A percentile compares a stretch with the other conserved stretches of the same genome.
Conservation (phyloP, 2,888 invertebrate genomes). For the Athalia cordata region DNA sequence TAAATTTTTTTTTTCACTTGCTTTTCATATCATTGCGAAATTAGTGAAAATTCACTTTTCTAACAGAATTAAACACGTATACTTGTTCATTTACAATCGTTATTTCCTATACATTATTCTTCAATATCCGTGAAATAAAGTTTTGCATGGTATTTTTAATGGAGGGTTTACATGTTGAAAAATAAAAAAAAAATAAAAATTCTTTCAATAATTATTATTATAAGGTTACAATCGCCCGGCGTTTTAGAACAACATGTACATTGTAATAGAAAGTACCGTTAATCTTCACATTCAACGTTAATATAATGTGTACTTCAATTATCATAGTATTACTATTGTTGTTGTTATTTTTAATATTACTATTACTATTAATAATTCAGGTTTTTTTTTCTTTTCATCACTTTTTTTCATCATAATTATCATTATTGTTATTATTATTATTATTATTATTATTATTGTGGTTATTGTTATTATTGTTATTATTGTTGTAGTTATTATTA, state of each 20-base stretch:
- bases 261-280: conserved; percentile 19
- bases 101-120: conserved; percentile 2
- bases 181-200: neutral
- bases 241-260: neutral
- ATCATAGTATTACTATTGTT: neutral
- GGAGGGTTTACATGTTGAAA: conserved; percentile 31
- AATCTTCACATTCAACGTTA: conserved; percentile 40
- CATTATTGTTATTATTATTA: neutral
- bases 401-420: neutral
- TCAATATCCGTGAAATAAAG: conserved; percentile 36
- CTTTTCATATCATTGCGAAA: conserved; percentile 45
- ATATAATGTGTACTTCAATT: conserved; percentile 8
- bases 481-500: neutral
- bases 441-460: conserved; percentile 19
- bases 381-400: neutral
- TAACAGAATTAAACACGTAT: conserved; percentile 10
- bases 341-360: neutral
- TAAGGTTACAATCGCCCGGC: neutral
- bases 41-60: conserved; percentile 33
- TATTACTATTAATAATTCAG: conserved; percentile 8
- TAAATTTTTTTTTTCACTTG: neutral
- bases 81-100: conserved; percentile 5
- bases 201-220: neutral
- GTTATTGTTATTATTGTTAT: neutral
- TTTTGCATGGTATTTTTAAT: conserved; percentile 27